These are phyloP conservation scores for Gryon sp. DNA, from an alignment of 1,140 invertebrate species.

Conservation along the genomic window DNA sequence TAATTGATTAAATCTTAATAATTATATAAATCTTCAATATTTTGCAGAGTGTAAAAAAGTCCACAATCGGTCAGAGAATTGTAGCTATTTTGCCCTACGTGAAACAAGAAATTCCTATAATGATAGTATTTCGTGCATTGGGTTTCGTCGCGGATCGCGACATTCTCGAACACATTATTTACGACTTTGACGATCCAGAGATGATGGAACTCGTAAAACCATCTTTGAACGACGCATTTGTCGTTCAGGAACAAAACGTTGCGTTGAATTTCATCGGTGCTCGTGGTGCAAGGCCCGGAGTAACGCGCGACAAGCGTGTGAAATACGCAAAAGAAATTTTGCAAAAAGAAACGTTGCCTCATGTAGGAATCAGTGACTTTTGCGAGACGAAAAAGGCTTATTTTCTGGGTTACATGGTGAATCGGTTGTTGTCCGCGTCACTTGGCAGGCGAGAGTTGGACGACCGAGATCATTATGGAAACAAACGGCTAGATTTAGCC, in stretches of 20 bases:
- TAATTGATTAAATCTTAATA: no score
- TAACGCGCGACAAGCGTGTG: constrained; percentile 98
- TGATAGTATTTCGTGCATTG: constrained; percentile 97
- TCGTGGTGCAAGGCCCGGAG: constrained; percentile 96
- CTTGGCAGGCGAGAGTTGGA: constrained; percentile 97
- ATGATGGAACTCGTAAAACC: constrained; percentile 99
- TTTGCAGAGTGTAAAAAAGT: constrained; percentile 66
- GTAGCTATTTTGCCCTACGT: constrained; percentile 98
- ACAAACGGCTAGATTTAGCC: constrained; percentile 97
- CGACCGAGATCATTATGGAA: constrained; percentile 99
- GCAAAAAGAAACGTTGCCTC: constrained; percentile 99
- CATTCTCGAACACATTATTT: constrained; percentile 99
- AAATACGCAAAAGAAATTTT: constrained; percentile 99
- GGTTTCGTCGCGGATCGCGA: constrained; percentile 99
- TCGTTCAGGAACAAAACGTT: constrained; percentile 98
- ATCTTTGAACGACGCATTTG: constrained; percentile 98
- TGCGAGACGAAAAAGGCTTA: constrained; percentile 99
- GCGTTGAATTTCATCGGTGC: constrained; percentile 98
- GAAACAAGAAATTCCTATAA: constrained; percentile 99
- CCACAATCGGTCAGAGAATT: constrained; percentile 87
- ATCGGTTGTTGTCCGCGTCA: constrained; percentile 94
- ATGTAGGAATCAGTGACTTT: constrained; percentile 98
- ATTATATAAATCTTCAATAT: background rate
- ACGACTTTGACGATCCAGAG: constrained; percentile 99
- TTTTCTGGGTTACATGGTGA: constrained; percentile 99